phyloP scores from a whole-genome alignment of 1,140 invertebrate species.

The Drosophila obscura region DNA sequence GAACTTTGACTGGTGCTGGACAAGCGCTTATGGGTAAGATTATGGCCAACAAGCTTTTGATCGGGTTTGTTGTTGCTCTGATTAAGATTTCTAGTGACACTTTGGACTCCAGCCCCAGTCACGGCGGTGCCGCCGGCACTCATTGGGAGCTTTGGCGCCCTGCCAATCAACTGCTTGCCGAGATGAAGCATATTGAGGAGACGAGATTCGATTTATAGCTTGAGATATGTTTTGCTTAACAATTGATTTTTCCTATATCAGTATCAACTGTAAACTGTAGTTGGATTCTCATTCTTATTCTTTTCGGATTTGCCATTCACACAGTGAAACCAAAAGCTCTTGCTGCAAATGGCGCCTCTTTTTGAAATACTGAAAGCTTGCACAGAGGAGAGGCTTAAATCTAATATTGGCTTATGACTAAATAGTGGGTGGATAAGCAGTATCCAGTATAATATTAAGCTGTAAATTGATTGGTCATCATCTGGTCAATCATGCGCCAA shows the following conservation, averaged over 20 bases:
- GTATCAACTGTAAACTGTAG: not conserved
- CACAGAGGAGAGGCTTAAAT: not conserved
- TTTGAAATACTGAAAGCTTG: constrained; percentile 6
- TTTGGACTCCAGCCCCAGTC: constrained; percentile 61
- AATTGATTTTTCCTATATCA: constrained; percentile 54
- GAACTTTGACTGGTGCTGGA: constrained; percentile 71
- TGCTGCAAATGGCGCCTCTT: not conserved
- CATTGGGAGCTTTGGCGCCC: constrained; percentile 28
- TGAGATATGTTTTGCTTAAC: constrained; percentile 10
- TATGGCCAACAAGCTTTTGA: constrained; percentile 43
- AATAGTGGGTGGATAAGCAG: not conserved
- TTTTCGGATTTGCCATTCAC: constrained; percentile 47
- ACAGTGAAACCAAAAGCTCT: constrained; percentile 26
- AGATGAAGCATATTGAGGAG: constrained; percentile 36
- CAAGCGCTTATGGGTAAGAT: constrained; percentile 70
- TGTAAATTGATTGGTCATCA: no score
- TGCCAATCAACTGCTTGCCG: constrained; percentile 39
- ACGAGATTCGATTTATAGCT: not conserved
- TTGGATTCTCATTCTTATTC: constrained; percentile 16
- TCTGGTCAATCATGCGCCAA: no score
- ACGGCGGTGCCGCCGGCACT: constrained; percentile 22
- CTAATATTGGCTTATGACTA: not conserved
- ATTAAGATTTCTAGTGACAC: constrained; percentile 56
- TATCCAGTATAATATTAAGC: no score
- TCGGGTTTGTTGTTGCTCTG: constrained; percentile 39